A percentile compares a stretch with the other conserved stretches of the same genome.
Evolutionary conservation across 2,888 invertebrate genomes (phyloP).

Genomic region (Apodemia zela): DNA sequence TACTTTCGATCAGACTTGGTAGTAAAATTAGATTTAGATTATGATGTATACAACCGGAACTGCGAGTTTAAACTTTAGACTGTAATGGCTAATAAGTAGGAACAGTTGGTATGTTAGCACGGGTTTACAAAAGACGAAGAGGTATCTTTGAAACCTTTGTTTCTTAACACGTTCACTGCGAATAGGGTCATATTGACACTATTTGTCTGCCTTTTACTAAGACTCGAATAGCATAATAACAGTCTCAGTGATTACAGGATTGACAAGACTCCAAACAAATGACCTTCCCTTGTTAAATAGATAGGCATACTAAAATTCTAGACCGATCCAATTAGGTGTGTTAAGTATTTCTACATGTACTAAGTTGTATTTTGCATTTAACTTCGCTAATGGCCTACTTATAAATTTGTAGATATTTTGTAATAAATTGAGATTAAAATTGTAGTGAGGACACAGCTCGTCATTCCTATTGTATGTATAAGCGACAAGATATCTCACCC

Average conservation of each 20-base stretch:
- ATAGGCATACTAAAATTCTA: conserved; percentile 12
- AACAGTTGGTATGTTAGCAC: background rate
- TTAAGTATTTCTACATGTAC: conserved; percentile 7
- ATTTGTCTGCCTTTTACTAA: background rate
- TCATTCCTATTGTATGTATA: conserved; percentile 33
- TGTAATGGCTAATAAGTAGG: background rate
- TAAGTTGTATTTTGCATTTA: conserved; percentile 53
- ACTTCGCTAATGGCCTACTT: conserved; percentile 64
- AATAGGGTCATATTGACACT: background rate
- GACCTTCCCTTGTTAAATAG: conserved; percentile 14
- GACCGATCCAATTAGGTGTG: conserved; percentile 6
- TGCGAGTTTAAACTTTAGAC: background rate
- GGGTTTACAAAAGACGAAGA: background rate
- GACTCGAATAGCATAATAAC: background rate
- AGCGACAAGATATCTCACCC: conserved; percentile 9
- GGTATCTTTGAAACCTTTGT: background rate
- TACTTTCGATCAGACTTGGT: background rate
- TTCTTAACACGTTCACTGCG: background rate
- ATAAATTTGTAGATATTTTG: conserved; percentile 55
- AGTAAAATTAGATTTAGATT: background rate
- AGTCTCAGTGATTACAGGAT: background rate
- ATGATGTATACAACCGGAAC: conserved; percentile 8
- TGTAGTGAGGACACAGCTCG: conserved; percentile 47
- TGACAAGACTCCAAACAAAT: conserved; percentile 1
- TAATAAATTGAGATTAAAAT: conserved; percentile 34